Percentiles rank a stretch among this genome's conserved stretches.
Conservation (phyloP, 2,888 invertebrate species). For the Ctena decussata region DNA sequence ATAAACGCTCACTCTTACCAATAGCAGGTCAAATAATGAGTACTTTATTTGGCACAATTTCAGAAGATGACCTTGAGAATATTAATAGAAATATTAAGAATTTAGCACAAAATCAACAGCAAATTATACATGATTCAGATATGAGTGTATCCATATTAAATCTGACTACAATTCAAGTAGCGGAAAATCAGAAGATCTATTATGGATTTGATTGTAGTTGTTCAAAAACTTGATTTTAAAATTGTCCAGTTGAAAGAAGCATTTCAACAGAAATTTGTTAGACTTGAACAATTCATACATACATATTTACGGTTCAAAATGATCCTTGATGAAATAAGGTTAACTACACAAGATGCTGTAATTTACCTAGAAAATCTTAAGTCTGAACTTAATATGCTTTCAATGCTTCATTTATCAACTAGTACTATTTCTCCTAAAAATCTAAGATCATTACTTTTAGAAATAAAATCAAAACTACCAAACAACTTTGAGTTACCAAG, state of each 20-base stretch:
- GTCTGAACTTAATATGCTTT: slow-evolving; percentile 27
- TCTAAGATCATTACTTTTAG: slow-evolving; percentile 5
- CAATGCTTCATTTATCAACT: slow-evolving; percentile 16
- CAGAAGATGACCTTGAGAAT: slow-evolving; percentile 5
- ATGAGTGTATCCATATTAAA: no score
- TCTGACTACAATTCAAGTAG: not conserved
- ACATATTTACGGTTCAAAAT: no score
- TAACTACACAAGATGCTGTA: not conserved
- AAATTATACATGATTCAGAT: not conserved
- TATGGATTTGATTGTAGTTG: not conserved
- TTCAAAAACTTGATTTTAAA: not conserved
- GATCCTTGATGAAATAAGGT: slow-evolving; percentile 19
- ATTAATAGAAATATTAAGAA: not conserved
- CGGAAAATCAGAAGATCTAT: slow-evolving; percentile 7
- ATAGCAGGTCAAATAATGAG: slow-evolving; percentile 7
- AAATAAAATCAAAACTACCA: slow-evolving; percentile 29
- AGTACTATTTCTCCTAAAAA: slow-evolving; percentile 25
- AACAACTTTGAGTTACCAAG: slow-evolving; percentile 17
- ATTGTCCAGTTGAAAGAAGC: not conserved
- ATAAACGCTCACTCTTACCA: slow-evolving; percentile 33
- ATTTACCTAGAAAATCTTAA: slow-evolving; percentile 20
- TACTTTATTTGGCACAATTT: not conserved
- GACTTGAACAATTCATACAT: not conserved
- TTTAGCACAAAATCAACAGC: not conserved
- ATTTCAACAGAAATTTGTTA: not conserved